Base-by-base conservation (phyloP, 2,888 invertebrate species). In the Linnaemya vulpina region DNA sequence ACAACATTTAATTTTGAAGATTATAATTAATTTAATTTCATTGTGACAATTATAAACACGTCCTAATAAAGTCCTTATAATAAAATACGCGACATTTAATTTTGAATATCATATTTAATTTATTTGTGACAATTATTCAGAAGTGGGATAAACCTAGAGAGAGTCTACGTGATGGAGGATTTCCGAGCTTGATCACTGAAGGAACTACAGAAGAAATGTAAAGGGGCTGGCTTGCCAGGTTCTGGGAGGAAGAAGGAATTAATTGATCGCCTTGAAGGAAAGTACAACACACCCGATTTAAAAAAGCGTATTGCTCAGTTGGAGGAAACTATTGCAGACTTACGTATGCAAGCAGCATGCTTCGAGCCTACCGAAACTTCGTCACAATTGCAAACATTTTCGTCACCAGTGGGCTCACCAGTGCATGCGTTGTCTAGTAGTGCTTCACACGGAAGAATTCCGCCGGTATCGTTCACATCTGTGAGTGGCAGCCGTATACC, bases 61-160 rank as follows among this genome's bases (percentile, higher is more conserved):
- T n/a, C n/a, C n/a, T n/a, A n/a, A n/a, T n/a, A n/a, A n/a, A n/a
- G n/a, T n/a, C n/a, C n/a, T n/a, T n/a, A n/a, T n/a, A n/a, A n/a
- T n/a, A n/a, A n/a, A n/a, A n/a, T n/a, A n/a, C n/a, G n/a, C n/a
- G n/a, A n/a, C n/a, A n/a, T n/a, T n/a, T n/a, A n/a, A n/a, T n/a
- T n/a, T n/a, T n/a, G n/a, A n/a, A n/a, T n/a, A n/a, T n/a, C n/a
- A n/a, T n/a, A n/a, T n/a, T n/a, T n/a, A n/a, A n/a, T n/a, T n/a
- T n/a, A n/a, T n/a, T n/a, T n/a, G 30, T 55, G 70, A 71, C 71
- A 71, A 43, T 71, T 71, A 25, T 8, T 76, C 76, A 76, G 46
- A 76, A 76, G 58, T 76, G 76, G 58, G 67, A 67, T 11, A 0
- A 1, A 30, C 46, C 20, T 22, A 40, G 2, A n/a, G 2, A 40